phyloP scores from a whole-genome alignment of 2,797 vertebrate genomes.

The Acestrorhynchus altus region DNA sequence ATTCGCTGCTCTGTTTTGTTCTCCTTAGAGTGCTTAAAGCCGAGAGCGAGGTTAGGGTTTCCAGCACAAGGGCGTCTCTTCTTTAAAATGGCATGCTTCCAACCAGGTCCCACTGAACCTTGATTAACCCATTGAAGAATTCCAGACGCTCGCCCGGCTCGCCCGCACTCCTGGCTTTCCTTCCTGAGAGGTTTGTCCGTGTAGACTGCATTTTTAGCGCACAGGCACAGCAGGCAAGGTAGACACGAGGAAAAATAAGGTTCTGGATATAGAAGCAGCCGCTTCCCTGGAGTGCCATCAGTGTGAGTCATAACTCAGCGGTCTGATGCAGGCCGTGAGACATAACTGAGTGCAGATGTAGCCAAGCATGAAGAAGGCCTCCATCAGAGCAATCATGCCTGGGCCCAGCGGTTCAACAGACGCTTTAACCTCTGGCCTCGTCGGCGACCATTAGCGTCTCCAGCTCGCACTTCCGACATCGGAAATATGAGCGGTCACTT shows the following conservation, averaged over 20 bases:
- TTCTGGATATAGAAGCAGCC: background rate
- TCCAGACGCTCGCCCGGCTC: background rate
- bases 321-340: slow-evolving; percentile 17
- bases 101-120: background rate
- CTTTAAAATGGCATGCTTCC: background rate
- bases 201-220: slow-evolving; percentile 11
- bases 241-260: background rate
- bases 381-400: slow-evolving; percentile 6
- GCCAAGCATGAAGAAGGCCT: background rate
- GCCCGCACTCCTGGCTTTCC: background rate
- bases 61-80: background rate
- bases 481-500: slow-evolving; percentile 4
- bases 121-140: slow-evolving; percentile 10
- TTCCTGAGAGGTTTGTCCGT: background rate
- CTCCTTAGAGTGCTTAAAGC: background rate
- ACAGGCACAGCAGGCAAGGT: background rate
- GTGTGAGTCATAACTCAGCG: slow-evolving; percentile 8
- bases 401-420: background rate
- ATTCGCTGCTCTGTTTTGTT: background rate
- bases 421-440: slow-evolving; percentile 21
- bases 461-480: slow-evolving; percentile 20
- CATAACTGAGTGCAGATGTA: slow-evolving; percentile 35
- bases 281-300: slow-evolving; percentile 15
- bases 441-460: background rate
- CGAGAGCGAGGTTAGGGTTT: background rate